Conservation (phyloP, 2,888 invertebrate species). For the Papilio protenor region DNA sequence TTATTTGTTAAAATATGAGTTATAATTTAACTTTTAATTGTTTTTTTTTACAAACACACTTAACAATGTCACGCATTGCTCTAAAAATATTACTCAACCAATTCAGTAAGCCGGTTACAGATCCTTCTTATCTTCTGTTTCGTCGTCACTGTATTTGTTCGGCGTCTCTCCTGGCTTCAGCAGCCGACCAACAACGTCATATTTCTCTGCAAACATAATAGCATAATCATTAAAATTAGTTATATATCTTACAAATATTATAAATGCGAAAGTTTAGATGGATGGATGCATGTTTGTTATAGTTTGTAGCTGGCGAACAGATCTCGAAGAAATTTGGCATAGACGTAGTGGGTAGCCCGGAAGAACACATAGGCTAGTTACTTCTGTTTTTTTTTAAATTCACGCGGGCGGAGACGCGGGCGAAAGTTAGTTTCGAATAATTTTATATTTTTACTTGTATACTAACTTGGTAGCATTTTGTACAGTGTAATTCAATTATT, state of each 20-base stretch:
- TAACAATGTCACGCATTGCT: slow-evolving; percentile 17
- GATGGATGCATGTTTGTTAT: no score
- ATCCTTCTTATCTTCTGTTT: slow-evolving; percentile 72
- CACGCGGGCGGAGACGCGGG: no score
- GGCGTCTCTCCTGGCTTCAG: slow-evolving; percentile 77
- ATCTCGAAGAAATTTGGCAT: no score
- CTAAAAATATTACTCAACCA: slow-evolving; percentile 55
- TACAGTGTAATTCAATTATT: neutral
- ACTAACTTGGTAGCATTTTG: neutral
- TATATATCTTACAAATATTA: neutral
- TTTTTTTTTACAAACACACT: neutral
- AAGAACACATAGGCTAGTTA: no score
- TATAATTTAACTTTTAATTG: slow-evolving; percentile 3
- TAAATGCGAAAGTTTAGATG: no score
- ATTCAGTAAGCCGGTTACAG: slow-evolving; percentile 58
- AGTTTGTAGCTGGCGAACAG: no score
- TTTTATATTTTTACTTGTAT: neutral
- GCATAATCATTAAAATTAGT: neutral
- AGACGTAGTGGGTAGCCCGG: no score
- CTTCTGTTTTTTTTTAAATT: no score
- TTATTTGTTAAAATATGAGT: neutral
- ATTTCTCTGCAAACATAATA: slow-evolving; percentile 70
- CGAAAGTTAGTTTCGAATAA: no score
- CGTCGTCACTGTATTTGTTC: slow-evolving; percentile 72
- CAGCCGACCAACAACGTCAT: slow-evolving; percentile 75